Conservation (phyloP, 2,888 invertebrate genomes). For the Ariolimax columbianus region DNA sequence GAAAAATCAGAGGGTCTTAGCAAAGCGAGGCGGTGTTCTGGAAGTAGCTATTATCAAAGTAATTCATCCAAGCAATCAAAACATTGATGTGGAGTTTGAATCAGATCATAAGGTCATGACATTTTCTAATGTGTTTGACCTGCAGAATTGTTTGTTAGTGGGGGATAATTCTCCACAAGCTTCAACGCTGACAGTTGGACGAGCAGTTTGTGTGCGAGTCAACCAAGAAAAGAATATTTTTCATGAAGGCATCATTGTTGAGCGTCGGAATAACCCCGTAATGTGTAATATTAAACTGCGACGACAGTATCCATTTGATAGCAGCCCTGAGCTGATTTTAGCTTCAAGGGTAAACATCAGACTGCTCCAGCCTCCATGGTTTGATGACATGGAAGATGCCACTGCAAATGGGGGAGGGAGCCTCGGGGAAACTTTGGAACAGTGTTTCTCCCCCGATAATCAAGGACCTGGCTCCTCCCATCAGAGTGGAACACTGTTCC, state of each 20-base stretch:
- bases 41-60: conserved; percentile 89
- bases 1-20: conserved; percentile 94
- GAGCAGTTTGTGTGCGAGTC: conserved; percentile 86
- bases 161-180: conserved; percentile 93
- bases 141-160: conserved; percentile 91
- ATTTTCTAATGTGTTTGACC: conserved; percentile 85
- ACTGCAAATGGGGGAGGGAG: conserved; percentile 45
- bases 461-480: conserved; percentile 36
- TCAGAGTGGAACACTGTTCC: neutral
- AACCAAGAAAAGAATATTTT: conserved; percentile 85
- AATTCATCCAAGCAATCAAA: conserved; percentile 79
- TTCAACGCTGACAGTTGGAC: conserved; percentile 86
- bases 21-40: conserved; percentile 89
- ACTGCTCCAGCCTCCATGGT: conserved; percentile 95
- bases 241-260: conserved; percentile 89
- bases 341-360: conserved; percentile 94
- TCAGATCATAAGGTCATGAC: conserved; percentile 85
- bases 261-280: conserved; percentile 81
- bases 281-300: conserved; percentile 81
- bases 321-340: conserved; percentile 78
- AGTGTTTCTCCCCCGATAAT: conserved; percentile 48
- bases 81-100: conserved; percentile 90
- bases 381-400: conserved; percentile 88
- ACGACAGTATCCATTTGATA: neutral
- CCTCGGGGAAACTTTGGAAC: conserved; percentile 48